Evolutionary conservation across 2,888 invertebrate species (phyloP), one percentile per base, ranked within the genome.

Genomic region (Prosopocoilus inquinatus): DNA sequence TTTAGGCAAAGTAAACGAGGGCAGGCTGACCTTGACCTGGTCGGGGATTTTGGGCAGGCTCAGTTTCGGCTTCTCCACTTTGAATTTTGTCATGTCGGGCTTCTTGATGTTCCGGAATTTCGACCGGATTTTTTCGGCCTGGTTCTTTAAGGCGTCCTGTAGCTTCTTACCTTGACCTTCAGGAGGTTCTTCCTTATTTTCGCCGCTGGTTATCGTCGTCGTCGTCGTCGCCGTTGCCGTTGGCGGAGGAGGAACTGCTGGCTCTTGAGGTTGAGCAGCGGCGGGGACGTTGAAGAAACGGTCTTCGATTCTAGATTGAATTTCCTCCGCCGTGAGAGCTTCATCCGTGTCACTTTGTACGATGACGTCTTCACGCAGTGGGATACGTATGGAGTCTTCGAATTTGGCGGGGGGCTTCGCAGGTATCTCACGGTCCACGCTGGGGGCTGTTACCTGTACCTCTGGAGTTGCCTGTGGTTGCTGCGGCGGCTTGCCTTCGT

Each of bases 51-150:
- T 83, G 0, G 86, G 84, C 59, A 86, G 70, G 49, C 82, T 81
- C 43, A 85, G 80, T 64, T 83, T 84, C 1, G 86, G 82, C 59
- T 82, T 79, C 47, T 84, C 82, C 5, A 81, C 67, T 58, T 76
- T 77, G 55, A 82, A 77, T 65, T 78, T 80, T 58, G 78, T 80
- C 41, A 84, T 80, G 68, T 83, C 82, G 2, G 85, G 81, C 62
- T 78, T 79, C 20, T 73, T 73, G 13, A 75, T 71, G 50, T 83
- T 83, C 44, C 84, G 79, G 53, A 81, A 64, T 55, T 73, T 78
- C 32, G 71, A 83, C 72, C 85, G 86, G 28, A 92, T 73, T 75
- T 87, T 88, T 28, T 85, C 88, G 11, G 90, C 89, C 72, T 90
- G 88, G 36, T 79, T 81, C 65, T 84, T 85, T 46, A 90, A 67